Evolutionary conservation across 2,113 vertebrate genomes (phyloP).

Genomic region (Callopanchax toddi): DNA sequence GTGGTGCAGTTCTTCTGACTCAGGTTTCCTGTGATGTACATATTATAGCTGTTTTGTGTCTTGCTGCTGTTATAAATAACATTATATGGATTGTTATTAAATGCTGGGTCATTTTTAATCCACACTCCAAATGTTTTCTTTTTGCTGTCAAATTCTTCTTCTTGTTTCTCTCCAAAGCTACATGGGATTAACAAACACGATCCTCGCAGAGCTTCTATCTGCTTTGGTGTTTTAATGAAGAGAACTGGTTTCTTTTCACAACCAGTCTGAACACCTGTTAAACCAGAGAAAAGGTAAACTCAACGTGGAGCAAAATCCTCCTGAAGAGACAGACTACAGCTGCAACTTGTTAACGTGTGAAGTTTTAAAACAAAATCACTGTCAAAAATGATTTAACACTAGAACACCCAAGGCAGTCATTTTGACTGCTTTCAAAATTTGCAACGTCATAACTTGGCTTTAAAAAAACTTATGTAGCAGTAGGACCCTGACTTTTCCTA

Average conservation of each 20-base stretch:
- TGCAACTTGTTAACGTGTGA: background rate
- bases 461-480: too few species aligned
- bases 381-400: too few species aligned
- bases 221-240: background rate
- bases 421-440: too few species aligned
- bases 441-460: too few species aligned
- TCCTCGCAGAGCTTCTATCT: background rate
- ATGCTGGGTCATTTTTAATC: background rate
- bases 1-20: constrained; percentile 53
- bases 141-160: background rate
- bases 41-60: background rate
- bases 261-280: background rate
- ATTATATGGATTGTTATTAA: fast-evolving
- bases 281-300: background rate
- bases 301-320: background rate
- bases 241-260: background rate
- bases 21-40: constrained; percentile 53
- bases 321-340: background rate
- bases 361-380: too few species aligned
- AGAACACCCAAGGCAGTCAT: too few species aligned
- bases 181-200: constrained; percentile 11
- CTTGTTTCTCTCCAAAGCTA: background rate
- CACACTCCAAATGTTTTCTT: background rate
- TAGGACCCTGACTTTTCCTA: too few species aligned
- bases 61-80: constrained; percentile 26